phyloP scores from a whole-genome alignment of 1,140 invertebrate genomes.

The Oryctes rhinoceros region DNA sequence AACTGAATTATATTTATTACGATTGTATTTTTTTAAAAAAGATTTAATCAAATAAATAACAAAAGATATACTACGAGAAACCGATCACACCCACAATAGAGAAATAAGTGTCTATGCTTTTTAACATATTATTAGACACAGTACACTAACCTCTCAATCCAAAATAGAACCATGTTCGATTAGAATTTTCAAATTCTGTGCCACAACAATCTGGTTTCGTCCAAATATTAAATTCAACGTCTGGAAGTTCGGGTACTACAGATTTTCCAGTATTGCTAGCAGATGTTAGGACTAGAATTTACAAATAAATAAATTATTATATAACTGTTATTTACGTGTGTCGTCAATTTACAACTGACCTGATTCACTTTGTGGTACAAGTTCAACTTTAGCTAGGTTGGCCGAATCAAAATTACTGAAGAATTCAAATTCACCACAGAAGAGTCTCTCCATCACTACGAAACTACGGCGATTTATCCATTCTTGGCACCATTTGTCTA shows the following conservation, averaged over 20 bases:
- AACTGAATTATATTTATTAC: too few relatives aligned
- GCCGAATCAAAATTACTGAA: conserved; percentile 88
- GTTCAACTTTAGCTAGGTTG: conserved; percentile 82
- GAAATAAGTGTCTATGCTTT: too few relatives aligned
- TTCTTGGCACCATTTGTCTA: not conserved
- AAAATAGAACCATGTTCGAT: conserved; percentile 95
- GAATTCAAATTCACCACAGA: conserved; percentile 75
- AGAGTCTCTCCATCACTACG: conserved; percentile 60
- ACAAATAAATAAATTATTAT: conserved; percentile 37
- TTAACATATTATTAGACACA: too few relatives aligned
- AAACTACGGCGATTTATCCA: conserved; percentile 24
- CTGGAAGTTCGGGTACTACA: conserved; percentile 62
- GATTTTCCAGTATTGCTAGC: conserved; percentile 50
- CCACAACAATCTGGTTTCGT: conserved; percentile 88
- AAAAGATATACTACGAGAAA: too few relatives aligned
- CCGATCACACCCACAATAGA: too few relatives aligned
- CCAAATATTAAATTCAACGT: conserved; percentile 91
- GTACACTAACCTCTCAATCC: conserved; percentile 67
- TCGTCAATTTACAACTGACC: conserved; percentile 49
- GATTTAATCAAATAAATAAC: too few relatives aligned
- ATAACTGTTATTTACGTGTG: not conserved
- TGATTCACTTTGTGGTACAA: conserved; percentile 62
- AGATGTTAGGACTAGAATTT: not conserved
- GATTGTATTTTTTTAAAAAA: too few relatives aligned
- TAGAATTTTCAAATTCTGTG: conserved; percentile 89